A percentile compares a stretch with the other conserved stretches of the same genome.
These are phyloP conservation scores for Alectoris magna DNA, from an alignment of 2,797 vertebrate genomes.

Conservation along the genomic window DNA sequence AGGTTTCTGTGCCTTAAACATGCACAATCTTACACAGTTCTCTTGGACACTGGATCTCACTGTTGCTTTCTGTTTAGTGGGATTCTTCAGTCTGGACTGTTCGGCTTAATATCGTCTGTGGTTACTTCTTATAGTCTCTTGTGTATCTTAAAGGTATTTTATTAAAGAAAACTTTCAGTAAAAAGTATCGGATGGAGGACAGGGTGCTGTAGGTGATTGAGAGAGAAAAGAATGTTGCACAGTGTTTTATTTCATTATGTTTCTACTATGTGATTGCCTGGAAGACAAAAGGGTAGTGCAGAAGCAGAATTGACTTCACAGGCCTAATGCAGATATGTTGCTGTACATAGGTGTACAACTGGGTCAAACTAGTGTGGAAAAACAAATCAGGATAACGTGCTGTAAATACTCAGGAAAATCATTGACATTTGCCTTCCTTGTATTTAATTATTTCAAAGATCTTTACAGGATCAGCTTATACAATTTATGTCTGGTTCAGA, in stretches of 20 bases:
- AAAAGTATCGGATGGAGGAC: not conserved
- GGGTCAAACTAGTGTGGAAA: not conserved
- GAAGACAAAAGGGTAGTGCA: not conserved
- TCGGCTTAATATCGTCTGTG: not conserved
- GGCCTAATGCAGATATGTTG: not conserved
- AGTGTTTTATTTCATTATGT: not conserved
- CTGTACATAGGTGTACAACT: not conserved
- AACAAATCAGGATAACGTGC: not conserved
- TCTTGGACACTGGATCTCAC: not conserved
- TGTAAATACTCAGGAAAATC: not conserved
- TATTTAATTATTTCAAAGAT: not conserved
- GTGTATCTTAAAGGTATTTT: not conserved
- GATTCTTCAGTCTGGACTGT: not conserved
- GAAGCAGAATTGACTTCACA: not conserved
- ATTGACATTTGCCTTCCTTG: not conserved
- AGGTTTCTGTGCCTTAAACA: not conserved
- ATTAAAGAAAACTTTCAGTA: not conserved
- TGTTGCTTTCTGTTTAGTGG: not conserved
- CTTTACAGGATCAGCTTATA: not conserved
- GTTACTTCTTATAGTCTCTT: not conserved
- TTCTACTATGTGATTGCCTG: not conserved
- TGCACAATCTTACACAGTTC: not conserved
- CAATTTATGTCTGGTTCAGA: not conserved
- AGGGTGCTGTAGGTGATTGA: not conserved
- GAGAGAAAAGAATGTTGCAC: not conserved